Evolutionary conservation across 2,797 vertebrate species (phyloP).

Genomic region (Sternotherus odoratus): DNA sequence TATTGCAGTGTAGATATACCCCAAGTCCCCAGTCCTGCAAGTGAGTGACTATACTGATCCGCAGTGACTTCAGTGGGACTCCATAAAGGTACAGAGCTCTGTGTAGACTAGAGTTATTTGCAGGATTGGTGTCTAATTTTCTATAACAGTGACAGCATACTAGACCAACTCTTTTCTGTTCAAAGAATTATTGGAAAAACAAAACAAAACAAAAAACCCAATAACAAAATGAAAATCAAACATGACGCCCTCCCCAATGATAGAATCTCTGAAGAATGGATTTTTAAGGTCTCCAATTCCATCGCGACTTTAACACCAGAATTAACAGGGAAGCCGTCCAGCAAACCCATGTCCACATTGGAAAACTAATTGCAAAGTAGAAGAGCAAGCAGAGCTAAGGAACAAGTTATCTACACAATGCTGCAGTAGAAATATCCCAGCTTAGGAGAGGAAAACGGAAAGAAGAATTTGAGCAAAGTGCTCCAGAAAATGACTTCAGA

Average conservation of each 20-base stretch:
- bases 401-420: neutral
- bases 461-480: neutral
- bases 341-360: neutral
- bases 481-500: neutral
- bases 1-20: neutral
- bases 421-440: neutral
- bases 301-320: neutral
- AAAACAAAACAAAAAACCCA: neutral
- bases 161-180: neutral
- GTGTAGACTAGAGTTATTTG: neutral
- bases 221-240: neutral
- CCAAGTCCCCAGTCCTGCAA: neutral
- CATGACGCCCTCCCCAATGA: neutral
- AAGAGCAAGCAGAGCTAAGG: neutral
- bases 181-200: neutral
- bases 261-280: neutral
- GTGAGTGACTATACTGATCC: neutral
- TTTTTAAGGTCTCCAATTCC: neutral
- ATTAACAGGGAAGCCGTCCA: neutral
- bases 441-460: neutral
- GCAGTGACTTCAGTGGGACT: neutral
- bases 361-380: neutral
- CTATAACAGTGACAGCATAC: neutral
- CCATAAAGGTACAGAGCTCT: neutral
- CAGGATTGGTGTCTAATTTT: neutral